Evolutionary conservation across 2,888 invertebrate species (phyloP), one percentile per base, ranked within the genome.

Genomic region (Spilosoma lubricipeda): DNA sequence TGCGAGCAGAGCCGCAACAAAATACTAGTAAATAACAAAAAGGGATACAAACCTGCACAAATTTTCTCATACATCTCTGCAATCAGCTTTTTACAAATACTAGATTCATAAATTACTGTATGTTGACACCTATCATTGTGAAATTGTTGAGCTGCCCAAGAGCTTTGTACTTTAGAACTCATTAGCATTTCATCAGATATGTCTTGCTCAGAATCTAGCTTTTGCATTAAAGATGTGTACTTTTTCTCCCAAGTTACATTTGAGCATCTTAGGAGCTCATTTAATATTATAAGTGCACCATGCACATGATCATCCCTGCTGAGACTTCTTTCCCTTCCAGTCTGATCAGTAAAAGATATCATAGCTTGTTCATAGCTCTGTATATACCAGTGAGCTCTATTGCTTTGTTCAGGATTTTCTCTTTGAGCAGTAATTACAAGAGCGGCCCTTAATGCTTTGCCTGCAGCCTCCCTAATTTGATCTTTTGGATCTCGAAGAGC

Each of bases 381-480:
- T 82, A 98, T 98, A 90, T 98, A 98, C 99, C 99, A 99, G 81
- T 97, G 97, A 2, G 98, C 97, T 89, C 98, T 98, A 88, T 98
- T 98, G 72, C 97, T 97, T 89, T 99, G 98, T 88, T 98, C 99
- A 0, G 98, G 97, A 39, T 98, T 98, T 94, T 99, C 99, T 79
- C 99, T 96, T 90, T 99, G 99, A 0, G 99, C 97, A 0, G 99
- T 99, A 3, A 99, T 98, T 7, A 99, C 98, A 45, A 99, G 96
- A 0, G 99, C 99, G 56, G 99, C 99, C 82, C 99, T 96, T 30
- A 99, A 92, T 0, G 99, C 99, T 86, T 99, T 98, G 0, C 98
- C 98, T 3, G 99, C 99, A 11, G 98, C 98, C 91, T 99, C 99
- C 69, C 99, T 96, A 74, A 99, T 98, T 30, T 97, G 97, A 3